Percentiles rank a stretch among this genome's conserved stretches.
Conservation (phyloP, 2,797 vertebrate genomes). For the Salarias fasciatus region DNA sequence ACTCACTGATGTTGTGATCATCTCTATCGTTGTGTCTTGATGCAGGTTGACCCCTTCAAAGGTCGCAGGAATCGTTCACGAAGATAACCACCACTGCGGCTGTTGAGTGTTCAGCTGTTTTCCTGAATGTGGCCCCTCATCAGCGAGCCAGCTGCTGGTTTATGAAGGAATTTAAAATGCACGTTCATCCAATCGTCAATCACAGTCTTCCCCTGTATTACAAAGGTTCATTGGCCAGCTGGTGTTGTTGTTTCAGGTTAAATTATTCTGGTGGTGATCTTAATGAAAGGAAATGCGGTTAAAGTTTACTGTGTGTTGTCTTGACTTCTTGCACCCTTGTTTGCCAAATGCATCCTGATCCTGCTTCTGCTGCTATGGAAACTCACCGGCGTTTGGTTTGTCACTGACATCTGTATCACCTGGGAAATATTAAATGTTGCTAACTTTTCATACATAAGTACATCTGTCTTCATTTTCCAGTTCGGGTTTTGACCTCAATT, state of each 20-base stretch:
- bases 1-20: not conserved
- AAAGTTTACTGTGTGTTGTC: not conserved
- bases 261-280: not conserved
- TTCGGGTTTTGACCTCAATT: too few relatives aligned
- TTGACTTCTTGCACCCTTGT: not conserved
- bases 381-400: constrained; percentile 17
- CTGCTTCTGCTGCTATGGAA: constrained; percentile 2
- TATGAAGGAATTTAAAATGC: constrained; percentile 10
- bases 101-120: too few relatives aligned
- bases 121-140: not conserved
- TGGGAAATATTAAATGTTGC: constrained; percentile 45
- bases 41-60: constrained; percentile 83
- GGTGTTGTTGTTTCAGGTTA: not conserved
- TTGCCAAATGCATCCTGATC: not conserved
- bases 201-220: too few relatives aligned
- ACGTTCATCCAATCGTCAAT: too few relatives aligned
- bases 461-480: not conserved
- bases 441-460: constrained; percentile 28
- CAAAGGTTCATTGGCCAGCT: not conserved
- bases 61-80: constrained; percentile 46
- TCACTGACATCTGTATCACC: constrained; percentile 18
- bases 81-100: constrained; percentile 52
- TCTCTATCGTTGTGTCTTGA: constrained; percentile 5
- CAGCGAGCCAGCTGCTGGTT: constrained; percentile 2
- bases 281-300: not conserved